These are phyloP conservation scores for Trichopria drosophilae DNA, from an alignment of 2,888 invertebrate species.

Conservation along the genomic window DNA sequence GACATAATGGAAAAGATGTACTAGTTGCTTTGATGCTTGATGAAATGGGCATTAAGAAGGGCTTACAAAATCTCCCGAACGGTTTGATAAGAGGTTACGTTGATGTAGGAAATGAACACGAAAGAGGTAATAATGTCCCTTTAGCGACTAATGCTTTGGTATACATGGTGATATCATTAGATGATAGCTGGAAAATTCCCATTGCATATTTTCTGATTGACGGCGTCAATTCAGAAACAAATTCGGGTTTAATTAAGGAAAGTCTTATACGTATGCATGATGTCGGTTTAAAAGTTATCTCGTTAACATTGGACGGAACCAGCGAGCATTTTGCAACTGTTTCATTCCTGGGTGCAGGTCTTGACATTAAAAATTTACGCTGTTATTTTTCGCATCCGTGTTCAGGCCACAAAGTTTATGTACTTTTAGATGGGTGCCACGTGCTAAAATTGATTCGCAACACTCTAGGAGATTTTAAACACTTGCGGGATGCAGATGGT, in stretches of 20 bases:
- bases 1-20: slow-evolving; percentile 14
- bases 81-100: slow-evolving; percentile 30
- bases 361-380: no score
- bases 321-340: slow-evolving; percentile 30
- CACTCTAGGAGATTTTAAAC: slow-evolving; percentile 6
- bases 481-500: not conserved
- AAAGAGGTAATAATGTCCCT: no score
- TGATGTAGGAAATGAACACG: slow-evolving; percentile 26
- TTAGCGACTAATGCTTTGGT: slow-evolving; percentile 24
- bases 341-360: slow-evolving; percentile 25
- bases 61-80: slow-evolving; percentile 17
- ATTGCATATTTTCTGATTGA: slow-evolving; percentile 20
- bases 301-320: no score
- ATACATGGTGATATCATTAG: slow-evolving; percentile 16
- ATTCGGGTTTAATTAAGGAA: slow-evolving; percentile 8
- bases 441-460: slow-evolving; percentile 25
- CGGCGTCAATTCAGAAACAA: slow-evolving; percentile 15
- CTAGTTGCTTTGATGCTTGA: slow-evolving; percentile 28
- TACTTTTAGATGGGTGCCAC: slow-evolving; percentile 13
- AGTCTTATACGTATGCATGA: slow-evolving; percentile 26
- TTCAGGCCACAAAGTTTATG: no score
- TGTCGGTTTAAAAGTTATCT: slow-evolving; percentile 25
- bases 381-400: no score
- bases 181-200: slow-evolving; percentile 23
- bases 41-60: slow-evolving; percentile 31